A percentile compares a stretch with the other conserved stretches of the same genome.
Evolutionary conservation across 1,140 invertebrate genomes (phyloP).

Genomic region (Lepidostoma basale): DNA sequence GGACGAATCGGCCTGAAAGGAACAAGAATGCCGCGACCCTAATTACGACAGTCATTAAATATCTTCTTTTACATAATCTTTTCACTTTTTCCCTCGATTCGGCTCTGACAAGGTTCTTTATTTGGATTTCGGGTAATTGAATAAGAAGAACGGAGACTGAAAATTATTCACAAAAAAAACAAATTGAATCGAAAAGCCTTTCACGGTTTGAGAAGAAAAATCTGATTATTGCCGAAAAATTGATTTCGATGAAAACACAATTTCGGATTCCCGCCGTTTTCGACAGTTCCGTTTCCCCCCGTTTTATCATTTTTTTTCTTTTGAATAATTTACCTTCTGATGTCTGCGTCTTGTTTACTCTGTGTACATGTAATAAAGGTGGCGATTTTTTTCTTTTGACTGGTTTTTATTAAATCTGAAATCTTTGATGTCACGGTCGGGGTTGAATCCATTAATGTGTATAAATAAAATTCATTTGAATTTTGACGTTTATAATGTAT

Average conservation of each 20-base stretch:
- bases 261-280: slow-evolving; percentile 1
- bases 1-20: neutral
- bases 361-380: no score
- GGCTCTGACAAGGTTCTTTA: neutral
- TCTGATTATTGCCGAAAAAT: slow-evolving; percentile 20
- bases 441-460: no score
- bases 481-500: no score
- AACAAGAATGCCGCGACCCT: neutral
- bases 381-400: no score
- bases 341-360: slow-evolving; percentile 1
- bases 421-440: no score
- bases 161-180: slow-evolving; percentile 11
- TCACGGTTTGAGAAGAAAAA: neutral
- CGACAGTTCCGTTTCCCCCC: slow-evolving; percentile 7
- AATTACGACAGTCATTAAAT: neutral
- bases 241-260: slow-evolving; percentile 16
- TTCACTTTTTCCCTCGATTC: neutral
- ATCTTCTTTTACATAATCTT: slow-evolving; percentile 5
- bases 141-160: slow-evolving; percentile 13
- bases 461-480: no score
- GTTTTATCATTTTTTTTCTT: slow-evolving; percentile 5
- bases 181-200: slow-evolving; percentile 15
- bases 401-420: no score
- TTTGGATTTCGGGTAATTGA: slow-evolving; percentile 15
- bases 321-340: neutral